These are phyloP conservation scores for Leptinotarsa lineolata DNA, from an alignment of 1,140 invertebrate species.

Conservation along the genomic window DNA sequence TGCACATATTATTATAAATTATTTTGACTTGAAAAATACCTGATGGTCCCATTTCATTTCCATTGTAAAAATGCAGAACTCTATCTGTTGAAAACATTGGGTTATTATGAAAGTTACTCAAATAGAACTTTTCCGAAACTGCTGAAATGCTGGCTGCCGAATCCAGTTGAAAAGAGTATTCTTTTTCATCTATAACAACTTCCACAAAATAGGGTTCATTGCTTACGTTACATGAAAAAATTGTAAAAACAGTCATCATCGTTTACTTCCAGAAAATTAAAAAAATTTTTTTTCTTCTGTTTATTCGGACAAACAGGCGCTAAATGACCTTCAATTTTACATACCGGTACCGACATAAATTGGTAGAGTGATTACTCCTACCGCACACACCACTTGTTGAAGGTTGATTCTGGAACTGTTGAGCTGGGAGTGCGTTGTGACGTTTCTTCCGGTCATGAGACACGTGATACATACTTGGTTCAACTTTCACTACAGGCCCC, in stretches of 20 bases:
- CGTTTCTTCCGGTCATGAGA: too few species aligned
- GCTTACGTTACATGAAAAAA: background rate
- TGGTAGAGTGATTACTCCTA: too few species aligned
- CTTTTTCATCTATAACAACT: conserved; percentile 8
- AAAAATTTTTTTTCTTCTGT: conserved; percentile 11
- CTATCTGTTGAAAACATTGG: conserved; percentile 10
- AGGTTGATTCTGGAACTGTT: too few species aligned
- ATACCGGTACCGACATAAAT: too few species aligned
- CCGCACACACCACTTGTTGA: too few species aligned
- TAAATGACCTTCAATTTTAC: conserved; percentile 15
- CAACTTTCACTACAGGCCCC: too few species aligned
- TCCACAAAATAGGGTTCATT: conserved; percentile 12
- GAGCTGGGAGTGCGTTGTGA: too few species aligned
- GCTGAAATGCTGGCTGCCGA: conserved; percentile 17
- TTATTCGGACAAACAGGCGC: conserved; percentile 19
- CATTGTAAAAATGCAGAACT: conserved; percentile 22
- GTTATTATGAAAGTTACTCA: background rate
- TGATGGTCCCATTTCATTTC: conserved; percentile 1
- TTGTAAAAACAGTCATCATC: conserved; percentile 15
- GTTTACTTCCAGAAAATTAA: background rate
- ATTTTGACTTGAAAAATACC: conserved; percentile 11
- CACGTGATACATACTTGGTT: too few species aligned
- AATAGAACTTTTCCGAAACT: conserved; percentile 16
- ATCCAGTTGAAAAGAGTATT: conserved; percentile 9
- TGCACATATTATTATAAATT: too few species aligned